phyloP scores from a whole-genome alignment of 2,797 vertebrate species.

The Falco biarmicus region DNA sequence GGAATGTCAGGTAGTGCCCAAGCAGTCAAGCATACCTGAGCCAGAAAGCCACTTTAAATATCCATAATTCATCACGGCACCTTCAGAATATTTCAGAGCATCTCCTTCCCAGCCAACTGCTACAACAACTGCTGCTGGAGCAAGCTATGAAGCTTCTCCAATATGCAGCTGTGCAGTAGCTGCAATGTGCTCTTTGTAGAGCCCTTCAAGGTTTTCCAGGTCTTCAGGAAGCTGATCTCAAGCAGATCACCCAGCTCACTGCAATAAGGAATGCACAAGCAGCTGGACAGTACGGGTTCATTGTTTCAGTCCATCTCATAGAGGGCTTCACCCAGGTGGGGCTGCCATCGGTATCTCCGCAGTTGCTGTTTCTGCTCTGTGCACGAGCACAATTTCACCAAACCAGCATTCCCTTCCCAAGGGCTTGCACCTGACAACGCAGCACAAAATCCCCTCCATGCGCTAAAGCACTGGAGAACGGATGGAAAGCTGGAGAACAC shows the following conservation, averaged over 20 bases:
- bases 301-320: background rate
- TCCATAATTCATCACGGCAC: background rate
- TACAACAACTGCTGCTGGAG: background rate
- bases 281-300: background rate
- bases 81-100: background rate
- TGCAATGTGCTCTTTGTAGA: background rate
- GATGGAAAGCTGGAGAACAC: background rate
- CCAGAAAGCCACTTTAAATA: background rate
- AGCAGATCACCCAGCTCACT: background rate
- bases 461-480: background rate
- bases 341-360: fast-evolving
- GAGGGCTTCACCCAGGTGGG: background rate
- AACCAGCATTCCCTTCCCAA: background rate
- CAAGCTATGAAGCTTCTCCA: background rate
- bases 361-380: background rate
- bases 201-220: background rate
- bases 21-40: background rate
- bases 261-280: background rate
- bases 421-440: background rate
- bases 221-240: background rate
- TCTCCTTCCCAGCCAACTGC: background rate
- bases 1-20: background rate
- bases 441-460: background rate
- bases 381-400: background rate
- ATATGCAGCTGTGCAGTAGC: fast-evolving